Evolutionary conservation across 2,113 vertebrate species (phyloP).

Genomic region (Ondatra zibethicus): DNA sequence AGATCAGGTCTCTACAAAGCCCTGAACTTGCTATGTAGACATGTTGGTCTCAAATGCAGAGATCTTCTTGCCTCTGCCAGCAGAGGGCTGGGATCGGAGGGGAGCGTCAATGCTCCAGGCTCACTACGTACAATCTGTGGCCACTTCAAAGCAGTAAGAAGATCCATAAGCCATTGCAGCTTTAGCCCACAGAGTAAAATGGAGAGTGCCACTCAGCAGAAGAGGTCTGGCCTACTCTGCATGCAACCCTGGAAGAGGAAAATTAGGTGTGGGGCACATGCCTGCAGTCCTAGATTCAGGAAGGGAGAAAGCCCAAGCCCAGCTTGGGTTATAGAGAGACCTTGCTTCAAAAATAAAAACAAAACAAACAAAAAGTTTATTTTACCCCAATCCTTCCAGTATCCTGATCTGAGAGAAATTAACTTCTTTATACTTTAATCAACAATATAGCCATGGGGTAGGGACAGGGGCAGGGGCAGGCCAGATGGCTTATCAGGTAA

Average conservation of each 20-base stretch:
- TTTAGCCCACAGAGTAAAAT: not conserved
- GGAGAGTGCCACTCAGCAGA: not conserved
- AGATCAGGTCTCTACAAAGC: not conserved
- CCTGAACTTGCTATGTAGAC: not conserved
- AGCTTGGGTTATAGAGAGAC: not conserved
- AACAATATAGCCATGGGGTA: not conserved
- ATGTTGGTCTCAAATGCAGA: not conserved
- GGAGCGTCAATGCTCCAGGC: not conserved
- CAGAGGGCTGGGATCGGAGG: not conserved
- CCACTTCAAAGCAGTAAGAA: slow-evolving; percentile 1
- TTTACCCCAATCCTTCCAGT: not conserved
- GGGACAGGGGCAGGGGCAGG: not conserved
- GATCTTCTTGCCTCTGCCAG: not conserved
- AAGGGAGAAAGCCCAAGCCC: not conserved
- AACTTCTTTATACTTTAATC: not conserved
- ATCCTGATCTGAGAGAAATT: not conserved
- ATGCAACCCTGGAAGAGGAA: not conserved
- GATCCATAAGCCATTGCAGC: not conserved
- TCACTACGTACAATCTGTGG: not conserved
- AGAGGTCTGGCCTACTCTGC: not conserved
- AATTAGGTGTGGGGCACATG: not conserved
- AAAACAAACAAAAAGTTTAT: not conserved
- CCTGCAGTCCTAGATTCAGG: not conserved
- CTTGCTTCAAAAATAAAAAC: not conserved
- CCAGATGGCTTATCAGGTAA: not conserved